Evolutionary conservation across 1,140 invertebrate genomes (phyloP).

Genomic region (Nilaparvata lugens): DNA sequence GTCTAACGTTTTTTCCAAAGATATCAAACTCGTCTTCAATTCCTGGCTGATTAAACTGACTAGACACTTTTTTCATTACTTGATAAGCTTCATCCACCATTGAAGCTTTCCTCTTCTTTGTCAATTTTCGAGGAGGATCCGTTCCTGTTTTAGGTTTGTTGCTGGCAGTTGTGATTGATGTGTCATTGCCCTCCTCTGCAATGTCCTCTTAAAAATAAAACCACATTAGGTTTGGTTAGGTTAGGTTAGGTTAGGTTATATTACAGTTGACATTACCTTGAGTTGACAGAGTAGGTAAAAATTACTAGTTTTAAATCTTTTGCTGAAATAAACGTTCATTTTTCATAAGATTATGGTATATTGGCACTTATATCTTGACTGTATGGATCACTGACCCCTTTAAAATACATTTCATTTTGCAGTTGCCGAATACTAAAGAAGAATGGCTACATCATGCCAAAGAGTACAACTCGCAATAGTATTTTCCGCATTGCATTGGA

Average conservation of each 20-base stretch:
- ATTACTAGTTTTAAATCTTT: too few species aligned
- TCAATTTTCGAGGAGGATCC: constrained; percentile 8
- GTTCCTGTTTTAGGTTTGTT: not conserved
- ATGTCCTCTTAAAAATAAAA: constrained; percentile 4
- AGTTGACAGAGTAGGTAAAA: too few species aligned
- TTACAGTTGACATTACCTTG: too few species aligned
- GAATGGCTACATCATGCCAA: constrained; percentile 31
- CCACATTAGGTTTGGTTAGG: not conserved
- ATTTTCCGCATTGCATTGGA: constrained; percentile 35
- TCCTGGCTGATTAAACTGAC: not conserved
- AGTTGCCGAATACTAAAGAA: constrained; percentile 24
- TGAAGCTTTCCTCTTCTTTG: not conserved
- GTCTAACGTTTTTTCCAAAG: constrained; percentile 5
- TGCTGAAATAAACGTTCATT: too few species aligned
- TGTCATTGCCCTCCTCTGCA: constrained; percentile 3
- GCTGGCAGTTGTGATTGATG: constrained; percentile 9
- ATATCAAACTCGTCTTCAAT: constrained; percentile 2
- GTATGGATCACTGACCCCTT: not conserved
- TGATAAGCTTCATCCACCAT: constrained; percentile 8
- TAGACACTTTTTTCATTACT: constrained; percentile 8
- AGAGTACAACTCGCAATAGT: constrained; percentile 26
- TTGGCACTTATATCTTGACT: constrained; percentile 3
- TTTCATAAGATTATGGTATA: constrained; percentile 1
- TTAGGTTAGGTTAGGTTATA: not conserved
- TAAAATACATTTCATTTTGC: constrained; percentile 11